These are phyloP conservation scores for Myocastor coypus DNA, from an alignment of 2,113 vertebrate genomes.

Conservation along the genomic window DNA sequence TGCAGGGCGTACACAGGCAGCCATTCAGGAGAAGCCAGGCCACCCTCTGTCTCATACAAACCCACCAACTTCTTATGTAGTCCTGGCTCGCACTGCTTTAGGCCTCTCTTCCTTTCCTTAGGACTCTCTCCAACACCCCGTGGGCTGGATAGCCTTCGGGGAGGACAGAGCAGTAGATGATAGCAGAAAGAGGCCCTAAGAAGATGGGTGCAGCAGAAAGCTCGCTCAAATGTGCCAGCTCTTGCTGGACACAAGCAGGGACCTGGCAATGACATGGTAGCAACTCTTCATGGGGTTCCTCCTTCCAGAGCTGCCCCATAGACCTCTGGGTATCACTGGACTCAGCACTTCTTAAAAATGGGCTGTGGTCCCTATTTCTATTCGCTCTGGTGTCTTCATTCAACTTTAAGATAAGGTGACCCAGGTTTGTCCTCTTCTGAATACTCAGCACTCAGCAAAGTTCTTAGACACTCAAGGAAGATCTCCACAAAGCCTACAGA, in stretches of 20 bases:
- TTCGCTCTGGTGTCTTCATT: background rate
- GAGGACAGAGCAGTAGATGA: no score
- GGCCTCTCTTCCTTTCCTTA: background rate
- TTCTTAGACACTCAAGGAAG: background rate
- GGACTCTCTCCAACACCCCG: background rate
- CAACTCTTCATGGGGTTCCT: fast-evolving
- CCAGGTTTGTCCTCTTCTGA: background rate
- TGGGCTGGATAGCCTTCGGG: background rate
- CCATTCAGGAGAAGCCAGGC: no score
- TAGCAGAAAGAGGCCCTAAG: background rate
- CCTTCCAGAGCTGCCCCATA: background rate
- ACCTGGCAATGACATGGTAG: background rate
- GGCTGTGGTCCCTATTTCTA: background rate
- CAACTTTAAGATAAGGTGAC: background rate
- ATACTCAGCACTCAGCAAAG: background rate
- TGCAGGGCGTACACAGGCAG: fast-evolving
- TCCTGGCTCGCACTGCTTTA: background rate
- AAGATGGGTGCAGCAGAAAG: background rate
- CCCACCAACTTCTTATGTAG: background rate
- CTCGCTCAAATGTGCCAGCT: background rate
- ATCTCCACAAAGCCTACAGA: background rate
- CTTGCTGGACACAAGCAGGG: background rate
- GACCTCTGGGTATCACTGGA: no score
- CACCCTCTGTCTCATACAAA: background rate
- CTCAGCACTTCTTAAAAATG: background rate